phyloP scores from a whole-genome alignment of 2,113 vertebrate genomes.

The Orthonyx spaldingii region DNA sequence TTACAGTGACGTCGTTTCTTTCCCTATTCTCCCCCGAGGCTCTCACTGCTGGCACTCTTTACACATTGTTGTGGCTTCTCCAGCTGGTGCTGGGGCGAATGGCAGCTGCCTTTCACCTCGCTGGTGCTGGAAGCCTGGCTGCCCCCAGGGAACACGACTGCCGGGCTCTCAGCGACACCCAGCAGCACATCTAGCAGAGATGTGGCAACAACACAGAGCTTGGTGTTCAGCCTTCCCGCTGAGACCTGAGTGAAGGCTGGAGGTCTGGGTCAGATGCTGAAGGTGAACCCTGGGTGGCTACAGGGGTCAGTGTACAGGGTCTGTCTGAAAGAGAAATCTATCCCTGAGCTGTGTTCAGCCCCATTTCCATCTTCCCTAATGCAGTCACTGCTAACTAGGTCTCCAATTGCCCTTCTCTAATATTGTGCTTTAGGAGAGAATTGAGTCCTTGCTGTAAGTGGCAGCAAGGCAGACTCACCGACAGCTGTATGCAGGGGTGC shows the following conservation, averaged over 20 bases:
- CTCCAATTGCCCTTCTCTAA: background rate
- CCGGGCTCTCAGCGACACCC: background rate
- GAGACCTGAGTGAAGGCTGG: background rate
- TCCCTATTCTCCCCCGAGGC: background rate
- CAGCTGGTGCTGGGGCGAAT: slow-evolving; percentile 37
- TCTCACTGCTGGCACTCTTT: slow-evolving; percentile 50
- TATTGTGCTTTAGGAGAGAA: background rate
- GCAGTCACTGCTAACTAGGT: background rate
- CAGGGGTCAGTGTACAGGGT: background rate
- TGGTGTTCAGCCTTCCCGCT: background rate
- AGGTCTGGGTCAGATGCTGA: background rate
- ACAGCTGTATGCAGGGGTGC: background rate
- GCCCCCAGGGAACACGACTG: background rate
- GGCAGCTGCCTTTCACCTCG: slow-evolving; percentile 32
- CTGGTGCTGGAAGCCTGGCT: background rate
- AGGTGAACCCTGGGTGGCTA: background rate
- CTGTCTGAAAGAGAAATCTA: background rate
- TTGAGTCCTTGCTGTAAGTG: background rate
- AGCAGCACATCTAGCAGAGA: background rate
- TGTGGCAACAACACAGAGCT: background rate
- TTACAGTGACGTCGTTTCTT: slow-evolving; percentile 56
- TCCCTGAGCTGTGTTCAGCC: background rate
- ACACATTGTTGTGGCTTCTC: slow-evolving; percentile 44
- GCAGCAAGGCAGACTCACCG: background rate
- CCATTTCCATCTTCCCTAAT: background rate